Percentiles rank a stretch among this genome's conserved stretches.
Evolutionary conservation across 2,113 vertebrate species (phyloP).

Genomic region (Anser cygnoides): DNA sequence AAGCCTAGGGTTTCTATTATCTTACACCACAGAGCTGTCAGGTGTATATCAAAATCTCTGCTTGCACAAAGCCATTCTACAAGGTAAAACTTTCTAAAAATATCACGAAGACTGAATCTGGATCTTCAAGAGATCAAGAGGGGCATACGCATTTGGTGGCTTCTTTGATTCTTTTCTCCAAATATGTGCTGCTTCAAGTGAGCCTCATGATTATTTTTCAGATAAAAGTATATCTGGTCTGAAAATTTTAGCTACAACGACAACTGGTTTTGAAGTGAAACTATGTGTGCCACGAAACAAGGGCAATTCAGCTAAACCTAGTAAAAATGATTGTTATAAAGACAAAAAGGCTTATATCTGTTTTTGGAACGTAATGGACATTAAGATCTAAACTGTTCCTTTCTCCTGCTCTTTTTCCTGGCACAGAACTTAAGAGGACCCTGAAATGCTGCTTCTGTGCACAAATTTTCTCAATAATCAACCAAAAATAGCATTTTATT

Average conservation of each 20-base stretch:
- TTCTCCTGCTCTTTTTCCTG: neutral
- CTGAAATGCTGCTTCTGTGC: neutral
- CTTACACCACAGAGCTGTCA: neutral
- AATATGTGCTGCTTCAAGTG: conserved; percentile 5
- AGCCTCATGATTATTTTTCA: neutral
- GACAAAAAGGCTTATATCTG: neutral
- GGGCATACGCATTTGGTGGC: neutral
- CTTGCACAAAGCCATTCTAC: conserved; percentile 3
- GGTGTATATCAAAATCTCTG: neutral
- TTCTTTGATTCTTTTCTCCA: neutral
- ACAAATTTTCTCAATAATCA: neutral
- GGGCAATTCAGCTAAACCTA: neutral
- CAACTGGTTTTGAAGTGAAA: neutral
- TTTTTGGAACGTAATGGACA: neutral
- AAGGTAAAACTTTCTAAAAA: neutral
- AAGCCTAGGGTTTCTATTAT: conserved; percentile 12
- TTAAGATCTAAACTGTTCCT: neutral
- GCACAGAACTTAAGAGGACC: neutral
- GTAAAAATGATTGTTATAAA: neutral
- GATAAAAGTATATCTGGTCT: neutral
- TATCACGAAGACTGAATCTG: neutral
- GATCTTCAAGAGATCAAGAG: neutral
- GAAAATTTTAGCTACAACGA: conserved; percentile 1
- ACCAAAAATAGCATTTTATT: neutral
- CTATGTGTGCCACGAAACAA: neutral